Conservation (phyloP, 1,140 invertebrate species). For the Zaprionus vittiger region DNA sequence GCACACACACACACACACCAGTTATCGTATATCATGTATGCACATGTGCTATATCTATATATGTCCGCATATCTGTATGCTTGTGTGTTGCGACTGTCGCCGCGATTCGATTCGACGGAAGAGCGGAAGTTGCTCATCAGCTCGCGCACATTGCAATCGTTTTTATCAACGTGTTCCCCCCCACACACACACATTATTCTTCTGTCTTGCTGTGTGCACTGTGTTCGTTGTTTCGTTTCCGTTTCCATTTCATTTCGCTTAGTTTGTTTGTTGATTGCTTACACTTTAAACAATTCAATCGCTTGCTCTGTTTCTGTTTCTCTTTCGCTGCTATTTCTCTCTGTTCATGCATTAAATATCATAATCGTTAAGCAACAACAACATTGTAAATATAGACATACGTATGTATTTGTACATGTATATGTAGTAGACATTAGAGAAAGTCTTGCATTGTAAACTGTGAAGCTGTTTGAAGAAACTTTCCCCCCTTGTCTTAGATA, state of each 20-base stretch:
- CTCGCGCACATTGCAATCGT: constrained; percentile 20
- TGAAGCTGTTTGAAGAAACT: constrained; percentile 6
- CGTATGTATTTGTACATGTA: not conserved
- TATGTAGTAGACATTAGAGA: constrained; percentile 1
- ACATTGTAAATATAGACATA: constrained; percentile 52
- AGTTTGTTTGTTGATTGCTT: constrained; percentile 43
- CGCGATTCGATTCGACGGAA: constrained; percentile 53
- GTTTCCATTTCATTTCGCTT: constrained; percentile 34
- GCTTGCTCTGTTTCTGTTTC: constrained; percentile 38
- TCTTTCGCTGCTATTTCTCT: constrained; percentile 3
- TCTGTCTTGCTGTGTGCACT: constrained; percentile 52
- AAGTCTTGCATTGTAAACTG: constrained; percentile 25
- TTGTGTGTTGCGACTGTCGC: constrained; percentile 19
- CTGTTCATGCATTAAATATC: constrained; percentile 4
- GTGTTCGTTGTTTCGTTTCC: constrained; percentile 37
- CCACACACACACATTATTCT: not conserved
- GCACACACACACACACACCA: constrained; percentile 32
- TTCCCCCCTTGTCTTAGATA: constrained; percentile 13
- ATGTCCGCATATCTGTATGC: constrained; percentile 4
- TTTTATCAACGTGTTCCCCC: constrained; percentile 53
- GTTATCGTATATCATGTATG: constrained; percentile 15
- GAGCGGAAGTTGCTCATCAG: constrained; percentile 76
- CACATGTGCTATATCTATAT: constrained; percentile 34
- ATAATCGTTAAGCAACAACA: constrained; percentile 5
- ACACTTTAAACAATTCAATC: constrained; percentile 24